Evolutionary conservation across 2,113 vertebrate species (phyloP), one percentile per base, ranked within the genome.

Genomic region (Hippocampus barbouri): DNA sequence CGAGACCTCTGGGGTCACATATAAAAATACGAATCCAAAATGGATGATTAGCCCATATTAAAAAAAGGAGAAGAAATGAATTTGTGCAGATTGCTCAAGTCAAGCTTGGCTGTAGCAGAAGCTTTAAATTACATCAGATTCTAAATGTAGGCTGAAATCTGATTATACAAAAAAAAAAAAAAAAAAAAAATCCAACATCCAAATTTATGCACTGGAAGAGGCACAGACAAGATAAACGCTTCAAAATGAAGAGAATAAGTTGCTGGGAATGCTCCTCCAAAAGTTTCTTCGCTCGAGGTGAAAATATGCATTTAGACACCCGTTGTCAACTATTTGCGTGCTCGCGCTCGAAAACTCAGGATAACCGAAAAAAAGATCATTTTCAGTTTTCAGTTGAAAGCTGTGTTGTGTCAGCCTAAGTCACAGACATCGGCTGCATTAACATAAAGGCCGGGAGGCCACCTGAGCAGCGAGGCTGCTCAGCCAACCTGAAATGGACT

Each of bases 391-490:
- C 8, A n/a, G n/a, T 51, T 11, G 53, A 56, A 56, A 56, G 53
- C 25, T 60, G 14, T 60, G 15, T 60, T 30, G 56, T 60, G 57
- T 60, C 57, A 30, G 7, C 61, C 71, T 47, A 54, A 43, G 20
- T 78, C 71, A 71, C 25, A 84, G 62, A 74, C 41, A 40, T 64
- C 34, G 27, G 61, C 16, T 5, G 49, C 65, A 79, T 78, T 79
- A 77, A 34, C 70, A 72, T 82, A 79, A 80, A 59, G 57, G 64
- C 74, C 68, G 43, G 20, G 80, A 70, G 61, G 71, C 68, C 70
- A 69, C 59, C 0, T 3, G 41, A 68, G 66, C 71, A 7, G 5
- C 78, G 69, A 81, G 73, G 76, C 68, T 69, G 23, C 18, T 16
- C 62, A 64, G 60, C 11, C 30, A 65, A 75, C 56, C 41, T 59